phyloP scores from a whole-genome alignment of 2,888 invertebrate genomes.

The Sminthurides aquaticus region DNA sequence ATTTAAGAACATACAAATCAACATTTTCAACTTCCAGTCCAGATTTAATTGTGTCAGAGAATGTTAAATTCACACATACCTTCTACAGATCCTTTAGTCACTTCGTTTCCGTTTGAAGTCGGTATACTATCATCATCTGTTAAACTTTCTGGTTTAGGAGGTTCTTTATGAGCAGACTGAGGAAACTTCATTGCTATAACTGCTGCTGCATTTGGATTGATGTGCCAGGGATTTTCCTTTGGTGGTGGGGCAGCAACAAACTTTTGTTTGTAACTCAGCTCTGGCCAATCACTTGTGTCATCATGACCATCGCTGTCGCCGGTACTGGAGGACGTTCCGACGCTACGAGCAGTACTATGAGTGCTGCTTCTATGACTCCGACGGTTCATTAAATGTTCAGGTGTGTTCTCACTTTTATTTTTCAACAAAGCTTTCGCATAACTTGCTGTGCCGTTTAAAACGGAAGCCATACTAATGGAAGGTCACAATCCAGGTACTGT shows the following conservation, averaged over 20 bases:
- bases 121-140: background rate
- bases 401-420: conserved; percentile 11
- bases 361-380: background rate
- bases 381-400: background rate
- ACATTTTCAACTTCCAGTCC: background rate
- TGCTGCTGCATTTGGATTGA: conserved; percentile 46
- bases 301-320: conserved; percentile 13
- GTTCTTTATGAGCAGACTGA: background rate
- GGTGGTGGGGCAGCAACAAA: conserved; percentile 87
- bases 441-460: conserved; percentile 9
- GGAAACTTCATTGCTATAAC: conserved; percentile 44
- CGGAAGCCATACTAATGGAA: conserved; percentile 16
- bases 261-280: conserved; percentile 48
- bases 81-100: background rate
- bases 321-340: conserved; percentile 5
- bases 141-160: background rate
- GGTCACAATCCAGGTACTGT: background rate
- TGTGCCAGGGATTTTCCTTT: conserved; percentile 78
- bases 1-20: background rate
- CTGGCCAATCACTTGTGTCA: conserved; percentile 16
- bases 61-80: no score
- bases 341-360: conserved; percentile 2
- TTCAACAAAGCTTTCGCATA: conserved; percentile 7
- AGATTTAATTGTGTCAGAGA: no score
- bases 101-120: background rate